phyloP scores from a whole-genome alignment of 2,888 invertebrate species.

The Eudemis profundana region DNA sequence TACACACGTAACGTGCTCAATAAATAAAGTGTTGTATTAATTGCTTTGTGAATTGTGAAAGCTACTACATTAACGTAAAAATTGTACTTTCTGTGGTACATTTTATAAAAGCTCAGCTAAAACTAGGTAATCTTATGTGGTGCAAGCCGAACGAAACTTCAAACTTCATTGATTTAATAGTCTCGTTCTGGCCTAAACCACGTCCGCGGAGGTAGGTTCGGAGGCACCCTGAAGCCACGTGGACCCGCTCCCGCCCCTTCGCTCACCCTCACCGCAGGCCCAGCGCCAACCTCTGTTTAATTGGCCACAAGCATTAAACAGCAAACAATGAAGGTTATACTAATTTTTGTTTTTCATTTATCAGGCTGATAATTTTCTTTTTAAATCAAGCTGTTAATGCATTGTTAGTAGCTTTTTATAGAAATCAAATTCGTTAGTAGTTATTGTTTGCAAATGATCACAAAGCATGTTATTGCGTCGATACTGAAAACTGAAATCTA shows the following conservation, averaged over 20 bases:
- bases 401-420: constrained; percentile 2
- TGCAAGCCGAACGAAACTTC: constrained; percentile 24
- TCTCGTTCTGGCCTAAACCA: constrained; percentile 44
- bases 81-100: not conserved
- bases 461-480: constrained; percentile 15
- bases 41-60: constrained; percentile 35
- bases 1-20: constrained; percentile 31
- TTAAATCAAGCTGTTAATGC: not conserved
- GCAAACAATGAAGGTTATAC: constrained; percentile 8
- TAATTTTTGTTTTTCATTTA: not conserved
- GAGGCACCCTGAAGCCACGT: constrained; percentile 74
- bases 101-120: constrained; percentile 1
- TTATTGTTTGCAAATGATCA: constrained; percentile 24
- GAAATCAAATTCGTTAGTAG: constrained; percentile 15
- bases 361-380: not conserved
- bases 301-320: constrained; percentile 15
- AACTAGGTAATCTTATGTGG: not conserved
- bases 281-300: constrained; percentile 3
- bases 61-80: constrained; percentile 21
- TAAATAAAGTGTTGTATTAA: constrained; percentile 30
- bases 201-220: constrained; percentile 64
- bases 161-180: not conserved
- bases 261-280: constrained; percentile 17
- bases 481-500: constrained; percentile 5
- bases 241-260: constrained; percentile 46